Evolutionary conservation across 92 coral and sea anemone genomes (phyloP).

Genomic region (Bergia puertoricense): DNA sequence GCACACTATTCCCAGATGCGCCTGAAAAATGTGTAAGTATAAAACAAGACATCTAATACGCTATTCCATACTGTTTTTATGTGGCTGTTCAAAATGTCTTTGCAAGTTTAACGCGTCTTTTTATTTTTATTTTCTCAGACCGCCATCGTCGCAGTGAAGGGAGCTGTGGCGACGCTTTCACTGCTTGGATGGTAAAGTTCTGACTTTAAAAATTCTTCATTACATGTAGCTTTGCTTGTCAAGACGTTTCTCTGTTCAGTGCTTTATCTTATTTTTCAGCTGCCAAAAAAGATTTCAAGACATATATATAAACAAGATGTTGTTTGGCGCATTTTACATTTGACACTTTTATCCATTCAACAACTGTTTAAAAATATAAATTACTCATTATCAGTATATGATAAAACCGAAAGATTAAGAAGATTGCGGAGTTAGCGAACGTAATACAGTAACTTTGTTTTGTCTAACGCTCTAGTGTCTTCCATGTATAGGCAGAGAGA

Average conservation of each 20-base stretch:
- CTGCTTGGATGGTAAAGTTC: conserved; percentile 78
- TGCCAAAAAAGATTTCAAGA: neutral
- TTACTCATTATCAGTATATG: too few relatives aligned
- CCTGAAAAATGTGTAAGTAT: conserved; percentile 84
- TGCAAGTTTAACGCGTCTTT: neutral
- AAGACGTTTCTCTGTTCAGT: neutral
- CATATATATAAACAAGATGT: neutral
- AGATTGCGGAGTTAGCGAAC: too few relatives aligned
- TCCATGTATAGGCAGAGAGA: too few relatives aligned
- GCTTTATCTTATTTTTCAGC: neutral
- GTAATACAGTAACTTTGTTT: too few relatives aligned
- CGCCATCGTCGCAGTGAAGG: conserved; percentile 69
- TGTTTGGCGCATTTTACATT: too few relatives aligned
- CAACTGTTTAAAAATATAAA: too few relatives aligned
- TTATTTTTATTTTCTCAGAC: conserved; percentile 51
- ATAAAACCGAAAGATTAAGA: too few relatives aligned
- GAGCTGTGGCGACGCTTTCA: conserved; percentile 74
- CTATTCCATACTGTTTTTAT: neutral
- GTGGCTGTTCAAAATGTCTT: neutral
- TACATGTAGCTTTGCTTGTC: neutral
- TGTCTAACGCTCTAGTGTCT: too few relatives aligned
- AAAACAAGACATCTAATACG: neutral
- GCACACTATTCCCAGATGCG: conserved; percentile 82
- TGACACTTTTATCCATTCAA: too few relatives aligned
- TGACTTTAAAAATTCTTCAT: too few relatives aligned